These are phyloP conservation scores for Acanthosepion lycidas DNA, from an alignment of 2,888 invertebrate genomes.

Conservation along the genomic window DNA sequence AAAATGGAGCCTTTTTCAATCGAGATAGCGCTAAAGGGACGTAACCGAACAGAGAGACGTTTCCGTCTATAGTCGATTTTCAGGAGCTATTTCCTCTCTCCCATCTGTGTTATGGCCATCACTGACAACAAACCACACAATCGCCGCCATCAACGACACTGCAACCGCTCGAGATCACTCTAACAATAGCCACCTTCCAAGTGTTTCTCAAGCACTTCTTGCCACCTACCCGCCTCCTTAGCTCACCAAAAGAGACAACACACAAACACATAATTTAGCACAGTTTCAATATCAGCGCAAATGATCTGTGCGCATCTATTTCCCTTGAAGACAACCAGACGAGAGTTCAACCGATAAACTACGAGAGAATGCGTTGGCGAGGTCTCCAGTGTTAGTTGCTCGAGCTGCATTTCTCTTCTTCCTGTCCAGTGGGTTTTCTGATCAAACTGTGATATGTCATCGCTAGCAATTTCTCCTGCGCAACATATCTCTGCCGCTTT, in stretches of 20 bases:
- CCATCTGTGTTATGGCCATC: neutral
- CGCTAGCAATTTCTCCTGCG: neutral
- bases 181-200: neutral
- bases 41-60: neutral
- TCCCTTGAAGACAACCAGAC: neutral
- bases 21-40: neutral
- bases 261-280: neutral
- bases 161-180: neutral
- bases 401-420: neutral
- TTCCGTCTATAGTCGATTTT: neutral
- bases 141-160: neutral
- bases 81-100: neutral
- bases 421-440: neutral
- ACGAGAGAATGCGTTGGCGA: neutral
- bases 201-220: neutral
- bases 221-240: too few species aligned
- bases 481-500: neutral
- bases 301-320: neutral
- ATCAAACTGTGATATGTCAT: conserved; percentile 16
- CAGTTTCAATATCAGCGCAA: neutral
- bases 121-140: neutral
- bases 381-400: neutral
- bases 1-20: neutral
- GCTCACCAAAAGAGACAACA: neutral
- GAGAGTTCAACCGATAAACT: conserved; percentile 21